Base-by-base conservation (phyloP, 2,888 invertebrate species). In the Ferrisia virgata region DNA sequence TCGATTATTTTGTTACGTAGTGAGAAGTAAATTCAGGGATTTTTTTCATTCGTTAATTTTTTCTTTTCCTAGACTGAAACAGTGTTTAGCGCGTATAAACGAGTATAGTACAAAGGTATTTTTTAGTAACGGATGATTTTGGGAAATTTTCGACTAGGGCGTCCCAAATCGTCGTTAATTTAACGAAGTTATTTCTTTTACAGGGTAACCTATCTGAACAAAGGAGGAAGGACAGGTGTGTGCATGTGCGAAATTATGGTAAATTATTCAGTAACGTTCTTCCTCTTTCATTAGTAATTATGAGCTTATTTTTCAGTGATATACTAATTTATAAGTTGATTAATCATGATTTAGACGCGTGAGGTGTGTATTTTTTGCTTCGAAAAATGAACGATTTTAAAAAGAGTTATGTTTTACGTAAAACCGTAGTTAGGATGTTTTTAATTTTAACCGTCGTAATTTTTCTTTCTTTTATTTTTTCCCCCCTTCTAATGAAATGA, bases 221-320 rank as follows among this genome's bases (percentile, higher is more conserved):
- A 82, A 82, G 72, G 33, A 72, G 43, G 40, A 76, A 83, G 72
- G 28, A 83, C 40, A n/a, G 39, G 47, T 25, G 33, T 43, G 43
- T 33, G 36, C 64, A n/a, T n/a, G 64, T 58, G 64, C 33, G 22
- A 64, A 58, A 22, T 15, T 76, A 31, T 3, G 69, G 69, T 69
- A 25, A 31, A 76, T 28, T 64, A 64, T 33, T 36, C 33, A 36
- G 72, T 76, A 33, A 36, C 28, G 72, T 76, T 76, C 72, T 83
- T 83, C 33, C 76, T 83, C 83, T 83, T 83, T 72, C 83, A 76
- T 83, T 83, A 76, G 83, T 83, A 83, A 83, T 83, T 40, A 83
- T 43, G 83, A 83, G 83, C 83, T 83, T 83, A 83, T 83, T 83
- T 72, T 72, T 83, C 76, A 72, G 83, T 83, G 83, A 83, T 83